phyloP scores from a whole-genome alignment of 1,140 invertebrate genomes.

The Archivesica marissinica region DNA sequence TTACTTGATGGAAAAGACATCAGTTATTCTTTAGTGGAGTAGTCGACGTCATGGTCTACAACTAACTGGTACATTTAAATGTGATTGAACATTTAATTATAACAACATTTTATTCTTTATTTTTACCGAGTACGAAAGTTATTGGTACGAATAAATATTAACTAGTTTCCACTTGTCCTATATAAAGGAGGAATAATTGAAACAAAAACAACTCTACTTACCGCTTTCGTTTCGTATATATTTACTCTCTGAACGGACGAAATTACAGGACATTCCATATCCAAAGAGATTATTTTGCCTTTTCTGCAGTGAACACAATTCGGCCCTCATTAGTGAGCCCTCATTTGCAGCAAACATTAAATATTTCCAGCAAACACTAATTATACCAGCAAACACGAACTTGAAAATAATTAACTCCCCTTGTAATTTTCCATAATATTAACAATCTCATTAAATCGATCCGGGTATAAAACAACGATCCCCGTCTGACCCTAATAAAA shows the following conservation, averaged over 20 bases:
- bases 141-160: not conserved
- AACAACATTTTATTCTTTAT: not conserved
- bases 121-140: not conserved
- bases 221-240: slow-evolving; percentile 61
- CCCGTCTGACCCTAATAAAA: too few species aligned
- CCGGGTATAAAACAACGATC: too few species aligned
- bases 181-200: not conserved
- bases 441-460: too few species aligned
- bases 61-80: not conserved
- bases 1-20: too few species aligned
- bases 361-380: too few species aligned
- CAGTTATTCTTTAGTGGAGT: not conserved
- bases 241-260: slow-evolving; percentile 44
- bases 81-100: not conserved
- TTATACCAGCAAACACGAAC: too few species aligned
- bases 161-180: not conserved
- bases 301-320: too few species aligned
- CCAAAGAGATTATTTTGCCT: too few species aligned
- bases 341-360: too few species aligned
- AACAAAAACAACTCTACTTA: not conserved
- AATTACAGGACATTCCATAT: slow-evolving; percentile 49
- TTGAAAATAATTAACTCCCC: too few species aligned
- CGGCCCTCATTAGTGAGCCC: too few species aligned
- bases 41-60: not conserved
- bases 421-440: too few species aligned